These are phyloP conservation scores for Patella pellucida DNA, from an alignment of 2,888 invertebrate genomes.

Conservation along the genomic window DNA sequence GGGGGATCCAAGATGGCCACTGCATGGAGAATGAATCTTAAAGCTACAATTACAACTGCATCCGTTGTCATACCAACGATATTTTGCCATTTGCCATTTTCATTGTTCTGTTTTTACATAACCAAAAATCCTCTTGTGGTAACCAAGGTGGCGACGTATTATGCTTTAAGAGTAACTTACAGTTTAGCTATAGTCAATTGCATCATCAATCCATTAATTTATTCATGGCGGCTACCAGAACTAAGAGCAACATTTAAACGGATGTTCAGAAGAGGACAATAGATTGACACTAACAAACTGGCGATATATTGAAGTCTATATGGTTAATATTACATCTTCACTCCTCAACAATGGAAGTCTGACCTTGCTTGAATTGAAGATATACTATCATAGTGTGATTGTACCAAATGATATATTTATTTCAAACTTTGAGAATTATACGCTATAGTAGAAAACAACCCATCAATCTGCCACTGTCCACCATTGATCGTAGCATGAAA, in stretches of 20 bases:
- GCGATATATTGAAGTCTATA: too few species aligned
- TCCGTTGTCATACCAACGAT: conserved; percentile 23
- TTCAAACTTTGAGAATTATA: too few species aligned
- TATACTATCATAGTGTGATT: too few species aligned
- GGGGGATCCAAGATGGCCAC: not conserved
- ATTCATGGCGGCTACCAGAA: conserved; percentile 26
- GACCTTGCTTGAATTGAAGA: too few species aligned
- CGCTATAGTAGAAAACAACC: too few species aligned
- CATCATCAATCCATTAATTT: conserved; percentile 28
- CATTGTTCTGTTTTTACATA: conserved; percentile 18
- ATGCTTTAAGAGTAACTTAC: conserved; percentile 18
- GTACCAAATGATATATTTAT: too few species aligned
- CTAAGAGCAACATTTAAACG: conserved; percentile 15
- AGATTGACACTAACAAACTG: too few species aligned
- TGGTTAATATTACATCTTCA: too few species aligned
- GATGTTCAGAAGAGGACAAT: not conserved
- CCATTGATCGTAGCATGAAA: too few species aligned
- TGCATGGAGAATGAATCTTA: conserved; percentile 23
- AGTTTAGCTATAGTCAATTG: conserved; percentile 25
- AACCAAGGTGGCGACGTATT: conserved; percentile 11
- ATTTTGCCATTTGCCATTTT: conserved; percentile 22
- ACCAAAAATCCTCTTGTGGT: conserved; percentile 16
- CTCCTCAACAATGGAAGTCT: too few species aligned
- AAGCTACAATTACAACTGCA: conserved; percentile 24
- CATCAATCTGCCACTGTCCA: too few species aligned